phyloP scores from a whole-genome alignment of 2,888 invertebrate species.

The Tryphoninae sp. region DNA sequence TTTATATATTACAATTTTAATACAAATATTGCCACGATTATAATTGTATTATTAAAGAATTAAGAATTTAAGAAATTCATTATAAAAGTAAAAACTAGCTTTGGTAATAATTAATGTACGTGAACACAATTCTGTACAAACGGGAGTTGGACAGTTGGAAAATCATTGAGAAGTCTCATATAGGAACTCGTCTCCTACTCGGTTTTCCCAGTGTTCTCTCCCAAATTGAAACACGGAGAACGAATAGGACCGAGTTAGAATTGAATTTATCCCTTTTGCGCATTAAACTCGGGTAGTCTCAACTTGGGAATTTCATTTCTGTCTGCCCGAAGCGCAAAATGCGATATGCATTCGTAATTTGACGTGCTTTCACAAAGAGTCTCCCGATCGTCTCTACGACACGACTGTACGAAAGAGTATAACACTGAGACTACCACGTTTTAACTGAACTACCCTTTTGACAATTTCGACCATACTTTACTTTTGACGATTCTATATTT shows the following conservation, averaged over 20 bases:
- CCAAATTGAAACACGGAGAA: conserved; percentile 32
- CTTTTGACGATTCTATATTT: not conserved
- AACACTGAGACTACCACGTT: not conserved
- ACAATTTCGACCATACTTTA: not conserved
- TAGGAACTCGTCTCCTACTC: conserved; percentile 21
- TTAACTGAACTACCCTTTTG: conserved; percentile 3
- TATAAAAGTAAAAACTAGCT: no score
- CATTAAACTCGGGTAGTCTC: conserved; percentile 45
- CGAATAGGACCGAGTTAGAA: conserved; percentile 44
- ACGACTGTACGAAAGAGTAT: conserved; percentile 11
- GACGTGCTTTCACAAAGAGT: conserved; percentile 52
- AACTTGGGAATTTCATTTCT: conserved; percentile 51
- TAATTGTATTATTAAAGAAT: no score
- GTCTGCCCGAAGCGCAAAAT: conserved; percentile 57
- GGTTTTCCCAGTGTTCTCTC: not conserved
- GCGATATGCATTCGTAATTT: conserved; percentile 63
- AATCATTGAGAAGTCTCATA: conserved; percentile 19
- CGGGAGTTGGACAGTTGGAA: not conserved
- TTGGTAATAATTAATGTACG: no score
- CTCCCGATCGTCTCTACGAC: not conserved
- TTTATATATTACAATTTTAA: conserved; percentile 25
- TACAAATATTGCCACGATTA: no score
- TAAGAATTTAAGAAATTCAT: no score
- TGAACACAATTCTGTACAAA: no score
- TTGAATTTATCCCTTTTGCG: conserved; percentile 61